Percentiles rank a stretch among this genome's conserved stretches.
Evolutionary conservation across 2,113 vertebrate species (phyloP).

Genomic region (Boulengeromyrus knoepffleri): DNA sequence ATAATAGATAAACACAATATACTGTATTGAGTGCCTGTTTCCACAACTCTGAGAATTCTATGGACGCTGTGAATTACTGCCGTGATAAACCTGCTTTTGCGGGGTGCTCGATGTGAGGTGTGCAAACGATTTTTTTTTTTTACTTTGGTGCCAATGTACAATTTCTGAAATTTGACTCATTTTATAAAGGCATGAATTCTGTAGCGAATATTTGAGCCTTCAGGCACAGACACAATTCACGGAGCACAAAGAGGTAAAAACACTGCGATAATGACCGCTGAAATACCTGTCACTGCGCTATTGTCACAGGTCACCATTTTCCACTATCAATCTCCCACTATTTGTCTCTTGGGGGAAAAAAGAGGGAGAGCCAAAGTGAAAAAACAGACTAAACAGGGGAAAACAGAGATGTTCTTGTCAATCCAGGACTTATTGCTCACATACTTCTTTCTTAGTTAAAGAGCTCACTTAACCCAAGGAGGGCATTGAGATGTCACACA

Average conservation of each 20-base stretch:
- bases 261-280: slow-evolving; percentile 45
- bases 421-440: slow-evolving; percentile 62
- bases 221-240: slow-evolving; percentile 39
- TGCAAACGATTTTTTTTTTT: slow-evolving; percentile 36
- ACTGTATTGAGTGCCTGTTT: background rate
- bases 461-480: slow-evolving; percentile 72
- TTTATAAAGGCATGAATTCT: slow-evolving; percentile 47
- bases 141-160: slow-evolving; percentile 28
- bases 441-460: slow-evolving; percentile 64
- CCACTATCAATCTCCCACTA: slow-evolving; percentile 63
- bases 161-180: slow-evolving; percentile 32
- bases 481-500: slow-evolving; percentile 61
- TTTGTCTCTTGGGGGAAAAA: slow-evolving; percentile 53
- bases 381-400: slow-evolving; percentile 27
- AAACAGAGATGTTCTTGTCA: slow-evolving; percentile 62
- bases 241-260: slow-evolving; percentile 40
- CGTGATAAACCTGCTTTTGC: slow-evolving; percentile 28
- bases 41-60: slow-evolving; percentile 8
- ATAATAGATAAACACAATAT: background rate
- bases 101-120: slow-evolving; percentile 32
- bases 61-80: slow-evolving; percentile 31
- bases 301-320: slow-evolving; percentile 47
- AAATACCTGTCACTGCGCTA: slow-evolving; percentile 51
- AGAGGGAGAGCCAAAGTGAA: background rate
- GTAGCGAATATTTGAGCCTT: slow-evolving; percentile 33